Evolutionary conservation across 2,888 invertebrate genomes (phyloP).

Genomic region (Hetaerina titia): DNA sequence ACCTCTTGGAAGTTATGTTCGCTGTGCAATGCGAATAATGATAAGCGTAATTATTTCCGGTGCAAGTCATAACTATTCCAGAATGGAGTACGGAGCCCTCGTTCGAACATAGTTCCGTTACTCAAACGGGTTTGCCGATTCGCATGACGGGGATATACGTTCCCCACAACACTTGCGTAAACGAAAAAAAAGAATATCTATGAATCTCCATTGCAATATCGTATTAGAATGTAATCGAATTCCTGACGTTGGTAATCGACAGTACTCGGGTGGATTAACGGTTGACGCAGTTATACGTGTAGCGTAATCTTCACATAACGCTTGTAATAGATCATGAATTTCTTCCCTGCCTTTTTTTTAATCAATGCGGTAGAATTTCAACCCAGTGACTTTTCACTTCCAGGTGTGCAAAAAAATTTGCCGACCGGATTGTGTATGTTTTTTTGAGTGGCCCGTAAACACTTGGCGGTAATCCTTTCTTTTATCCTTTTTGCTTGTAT

Average conservation of each 20-base stretch:
- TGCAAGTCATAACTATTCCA: not conserved
- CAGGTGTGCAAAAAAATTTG: not conserved
- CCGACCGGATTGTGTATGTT: not conserved
- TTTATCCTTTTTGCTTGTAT: too few species aligned
- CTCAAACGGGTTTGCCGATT: not conserved
- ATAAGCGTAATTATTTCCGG: not conserved
- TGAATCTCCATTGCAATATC: not conserved
- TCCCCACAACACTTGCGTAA: not conserved
- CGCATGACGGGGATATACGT: not conserved
- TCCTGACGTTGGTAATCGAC: not conserved
- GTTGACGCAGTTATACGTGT: not conserved
- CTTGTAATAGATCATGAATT: not conserved
- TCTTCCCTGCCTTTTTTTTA: not conserved
- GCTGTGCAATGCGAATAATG: not conserved
- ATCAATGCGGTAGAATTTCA: not conserved
- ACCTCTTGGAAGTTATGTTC: not conserved
- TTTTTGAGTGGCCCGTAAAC: not conserved
- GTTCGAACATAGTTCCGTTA: not conserved
- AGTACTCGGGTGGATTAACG: not conserved
- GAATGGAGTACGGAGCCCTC: not conserved
- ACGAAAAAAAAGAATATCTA: not conserved
- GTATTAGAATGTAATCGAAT: not conserved
- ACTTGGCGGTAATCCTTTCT: not conserved
- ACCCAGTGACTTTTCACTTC: not conserved
- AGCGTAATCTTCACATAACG: not conserved